A percentile compares a stretch with the other conserved stretches of the same genome.
phyloP scores from a whole-genome alignment of 1,140 invertebrate species.

The Cardiocondyla obscurior region DNA sequence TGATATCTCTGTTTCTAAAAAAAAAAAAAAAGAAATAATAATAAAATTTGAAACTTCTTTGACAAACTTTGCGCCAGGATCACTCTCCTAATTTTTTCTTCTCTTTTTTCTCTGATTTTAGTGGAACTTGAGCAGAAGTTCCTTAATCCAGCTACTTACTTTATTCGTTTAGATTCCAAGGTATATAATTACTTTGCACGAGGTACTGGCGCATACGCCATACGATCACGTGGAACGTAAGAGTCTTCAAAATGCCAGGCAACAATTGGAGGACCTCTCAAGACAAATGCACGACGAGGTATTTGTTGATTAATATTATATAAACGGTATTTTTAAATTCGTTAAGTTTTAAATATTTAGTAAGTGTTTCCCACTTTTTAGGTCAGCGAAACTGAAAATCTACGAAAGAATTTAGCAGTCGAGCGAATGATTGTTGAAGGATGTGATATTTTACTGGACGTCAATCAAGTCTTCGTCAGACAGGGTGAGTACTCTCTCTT shows the following conservation, averaged over 20 bases:
- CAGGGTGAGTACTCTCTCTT: conserved; percentile 86
- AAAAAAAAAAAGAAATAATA: too few relatives aligned
- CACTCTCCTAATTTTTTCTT: neutral
- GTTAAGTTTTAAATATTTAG: neutral
- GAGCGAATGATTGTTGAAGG: conserved; percentile 98
- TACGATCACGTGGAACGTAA: conserved; percentile 97
- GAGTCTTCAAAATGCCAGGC: conserved; percentile 93
- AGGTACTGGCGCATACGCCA: conserved; percentile 95
- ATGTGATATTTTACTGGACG: conserved; percentile 96
- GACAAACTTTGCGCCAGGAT: neutral
- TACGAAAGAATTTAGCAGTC: conserved; percentile 95
- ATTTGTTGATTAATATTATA: conserved; percentile 29
- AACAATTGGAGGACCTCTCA: conserved; percentile 95
- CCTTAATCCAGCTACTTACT: neutral
- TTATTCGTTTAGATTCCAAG: conserved; percentile 90
- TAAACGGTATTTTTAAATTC: neutral
- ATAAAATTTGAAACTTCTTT: neutral
- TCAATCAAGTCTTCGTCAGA: conserved; percentile 95
- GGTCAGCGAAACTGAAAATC: conserved; percentile 97
- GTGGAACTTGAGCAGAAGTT: neutral
- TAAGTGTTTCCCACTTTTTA: conserved; percentile 74
- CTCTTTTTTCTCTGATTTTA: conserved; percentile 14
- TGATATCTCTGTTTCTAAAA: too few relatives aligned
- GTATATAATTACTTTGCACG: conserved; percentile 96
- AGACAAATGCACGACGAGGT: conserved; percentile 94